Evolutionary conservation across 1,140 invertebrate genomes (phyloP), one percentile per base, ranked within the genome.

Genomic region (Brachionus angularis): DNA sequence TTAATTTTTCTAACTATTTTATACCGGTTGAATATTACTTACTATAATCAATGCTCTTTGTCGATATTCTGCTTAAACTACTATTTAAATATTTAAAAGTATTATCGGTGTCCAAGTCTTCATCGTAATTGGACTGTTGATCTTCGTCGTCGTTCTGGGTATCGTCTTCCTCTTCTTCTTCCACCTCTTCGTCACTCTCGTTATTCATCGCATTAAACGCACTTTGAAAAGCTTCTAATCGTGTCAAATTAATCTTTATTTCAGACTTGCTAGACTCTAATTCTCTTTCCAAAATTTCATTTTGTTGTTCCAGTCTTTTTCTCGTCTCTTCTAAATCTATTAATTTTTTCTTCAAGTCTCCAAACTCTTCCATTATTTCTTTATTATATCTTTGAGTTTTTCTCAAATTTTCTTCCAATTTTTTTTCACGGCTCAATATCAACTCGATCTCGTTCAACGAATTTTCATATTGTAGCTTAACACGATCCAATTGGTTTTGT

Each of bases 191-290:
- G 1, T 58, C 53, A n/a, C 53, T 58, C n/a, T 58, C 53, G 18
- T 58, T 42, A 42, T 42, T 58, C 53, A 58, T 58, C 25, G 53
- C 12, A 58, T 58, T 58, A 34, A 58, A 58, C 33, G 53, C 53
- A 42, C 39, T 58, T 18, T 58, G 53, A 58, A 58, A 58, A 2
- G 53, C 34, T 23, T 58, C 53, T 5, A 58, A 23, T 25, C 53
- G 33, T 14, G 53, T 58, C 10, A 39, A 18, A 23, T 23, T 58
- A 39, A 58, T 58, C 39, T 58, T 58, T 5, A 58, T 58, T 34
- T 58, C 53, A 39, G 18, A 39, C 39, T 25, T 58, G 21, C 33
- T 39, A 10, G 53, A 21, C 21, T 58, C 53, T 5, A 58, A 39
- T 39, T 58, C 53, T 5, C 33, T 31, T 39, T 58, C 53, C 3